Evolutionary conservation across 2,113 vertebrate genomes (phyloP), one percentile per base, ranked within the genome.

Genomic region (Dendropsophus ebraccatus): DNA sequence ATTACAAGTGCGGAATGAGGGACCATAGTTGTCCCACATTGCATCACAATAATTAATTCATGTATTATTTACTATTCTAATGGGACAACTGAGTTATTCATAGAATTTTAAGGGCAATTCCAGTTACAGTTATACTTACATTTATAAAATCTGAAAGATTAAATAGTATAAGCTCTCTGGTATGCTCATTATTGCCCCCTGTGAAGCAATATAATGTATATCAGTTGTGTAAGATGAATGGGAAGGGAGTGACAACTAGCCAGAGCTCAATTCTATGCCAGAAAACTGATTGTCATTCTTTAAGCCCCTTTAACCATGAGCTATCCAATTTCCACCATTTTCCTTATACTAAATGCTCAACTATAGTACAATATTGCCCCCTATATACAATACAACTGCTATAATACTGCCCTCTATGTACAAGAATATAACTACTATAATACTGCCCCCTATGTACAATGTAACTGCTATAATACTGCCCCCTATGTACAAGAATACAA

Each of bases 361-460:
- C 52, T 54, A 17, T 56, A 54, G 1, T 67, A 19, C 19, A 67
- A 67, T 35, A 67, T 30, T 67, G n/a, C n/a, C n/a, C n/a, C n/a
- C n/a, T n/a, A n/a, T n/a, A n/a, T n/a, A n/a, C n/a, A 65, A 65
- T 65, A 65, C 30, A 65, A 65, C 60, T 65, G 16, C 25, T 65
- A 65, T 65, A 28, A 65, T 65, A 65, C 60, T 65, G 25, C 60
- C 4, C 60, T 25, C 50, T 65, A 30, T 65, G 60, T 65, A 65
- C 60, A 65, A 65, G 41, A 65, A 69, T 37, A 21, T 17, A 69
- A 69, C 32, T 69, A 37, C 17, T 69, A 69, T 69, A 69, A 37
- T 69, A 69, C 17, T 69, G 32, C 30, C 32, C 6, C 30, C 30
- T 69, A 69, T 35, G 65, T 35, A 35, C 30, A 69, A 35, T 21